Conservation (phyloP, 2,113 vertebrate genomes). For the Lepisosteus osseus region DNA sequence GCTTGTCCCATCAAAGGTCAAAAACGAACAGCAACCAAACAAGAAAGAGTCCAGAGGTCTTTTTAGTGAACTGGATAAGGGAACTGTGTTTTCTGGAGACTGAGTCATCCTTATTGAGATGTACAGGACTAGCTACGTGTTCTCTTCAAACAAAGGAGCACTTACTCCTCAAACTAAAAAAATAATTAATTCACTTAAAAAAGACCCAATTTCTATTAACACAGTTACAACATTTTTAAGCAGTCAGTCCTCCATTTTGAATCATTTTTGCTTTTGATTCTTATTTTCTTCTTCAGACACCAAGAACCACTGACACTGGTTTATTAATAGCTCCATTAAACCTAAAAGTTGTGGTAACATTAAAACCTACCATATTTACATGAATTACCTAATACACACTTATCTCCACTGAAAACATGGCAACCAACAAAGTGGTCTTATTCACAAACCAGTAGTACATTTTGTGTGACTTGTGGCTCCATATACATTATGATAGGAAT, state of each 20-base stretch:
- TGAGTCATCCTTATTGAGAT: conserved; percentile 38
- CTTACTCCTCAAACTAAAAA: background rate
- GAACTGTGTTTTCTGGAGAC: conserved; percentile 38
- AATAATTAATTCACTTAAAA: too few relatives aligned
- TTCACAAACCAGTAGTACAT: background rate
- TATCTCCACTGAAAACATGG: background rate
- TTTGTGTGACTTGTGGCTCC: background rate
- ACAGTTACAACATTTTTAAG: too few relatives aligned
- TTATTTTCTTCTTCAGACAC: background rate
- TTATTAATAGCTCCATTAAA: background rate
- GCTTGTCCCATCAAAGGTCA: background rate
- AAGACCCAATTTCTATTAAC: too few relatives aligned
- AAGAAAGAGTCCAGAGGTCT: conserved; percentile 43
- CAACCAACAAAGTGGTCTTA: conserved; percentile 1
- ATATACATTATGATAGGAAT: background rate
- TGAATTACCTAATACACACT: background rate
- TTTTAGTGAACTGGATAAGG: conserved; percentile 45
- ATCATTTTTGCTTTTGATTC: background rate
- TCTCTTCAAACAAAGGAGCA: conserved; percentile 10
- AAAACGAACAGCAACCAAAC: background rate
- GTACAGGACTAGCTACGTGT: conserved; percentile 33
- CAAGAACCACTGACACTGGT: background rate
- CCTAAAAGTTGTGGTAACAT: background rate
- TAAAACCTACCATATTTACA: background rate
- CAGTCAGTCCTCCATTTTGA: too few relatives aligned